These are phyloP conservation scores for Buceros bicornis DNA, from an alignment of 2,797 vertebrate genomes.

Conservation along the genomic window DNA sequence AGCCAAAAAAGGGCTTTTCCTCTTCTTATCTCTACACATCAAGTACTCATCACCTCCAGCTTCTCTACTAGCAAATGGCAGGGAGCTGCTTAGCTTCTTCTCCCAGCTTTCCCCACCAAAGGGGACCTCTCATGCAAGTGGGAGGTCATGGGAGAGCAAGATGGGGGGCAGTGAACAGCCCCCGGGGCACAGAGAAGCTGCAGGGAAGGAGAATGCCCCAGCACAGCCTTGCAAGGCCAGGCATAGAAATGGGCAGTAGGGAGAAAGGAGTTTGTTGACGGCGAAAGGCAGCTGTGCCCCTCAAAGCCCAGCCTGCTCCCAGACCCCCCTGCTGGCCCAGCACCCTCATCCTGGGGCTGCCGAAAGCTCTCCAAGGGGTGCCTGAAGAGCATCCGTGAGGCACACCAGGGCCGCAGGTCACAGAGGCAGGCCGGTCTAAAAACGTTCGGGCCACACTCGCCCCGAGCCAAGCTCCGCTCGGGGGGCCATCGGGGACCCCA, in stretches of 20 bases:
- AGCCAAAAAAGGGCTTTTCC: neutral
- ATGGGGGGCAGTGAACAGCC: neutral
- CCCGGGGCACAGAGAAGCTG: neutral
- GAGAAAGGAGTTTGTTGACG: neutral
- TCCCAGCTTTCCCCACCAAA: neutral
- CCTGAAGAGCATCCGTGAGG: rapidly evolving
- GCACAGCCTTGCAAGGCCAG: neutral
- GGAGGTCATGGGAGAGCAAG: neutral
- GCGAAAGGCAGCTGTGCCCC: neutral
- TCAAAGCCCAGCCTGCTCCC: neutral
- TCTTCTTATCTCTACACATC: neutral
- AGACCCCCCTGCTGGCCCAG: neutral
- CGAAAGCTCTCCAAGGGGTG: neutral
- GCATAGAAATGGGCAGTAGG: rapidly evolving
- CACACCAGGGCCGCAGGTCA: neutral
- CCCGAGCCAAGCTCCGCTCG: neutral
- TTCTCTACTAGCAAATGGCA: neutral
- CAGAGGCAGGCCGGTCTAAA: neutral
- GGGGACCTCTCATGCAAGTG: neutral
- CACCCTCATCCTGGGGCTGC: neutral
- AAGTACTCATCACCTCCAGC: neutral
- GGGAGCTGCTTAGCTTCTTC: neutral
- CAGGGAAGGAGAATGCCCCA: neutral
- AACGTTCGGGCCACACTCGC: rapidly evolving
- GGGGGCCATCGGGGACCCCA: neutral